Evolutionary conservation across 2,797 vertebrate species (phyloP).

Genomic region (Darevskia nairensis): DNA sequence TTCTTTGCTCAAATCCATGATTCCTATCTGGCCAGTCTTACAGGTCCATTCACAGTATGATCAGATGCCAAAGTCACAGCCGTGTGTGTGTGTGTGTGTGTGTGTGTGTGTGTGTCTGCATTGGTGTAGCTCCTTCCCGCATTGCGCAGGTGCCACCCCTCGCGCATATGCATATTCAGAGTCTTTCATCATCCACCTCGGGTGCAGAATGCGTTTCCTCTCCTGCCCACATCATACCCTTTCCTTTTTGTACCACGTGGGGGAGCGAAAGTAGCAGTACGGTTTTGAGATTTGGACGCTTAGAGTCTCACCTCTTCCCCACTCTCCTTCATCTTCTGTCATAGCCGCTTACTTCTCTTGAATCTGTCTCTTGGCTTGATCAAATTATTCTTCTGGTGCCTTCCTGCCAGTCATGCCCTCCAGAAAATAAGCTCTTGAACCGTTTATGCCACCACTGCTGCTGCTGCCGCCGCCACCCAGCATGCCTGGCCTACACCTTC

Average conservation of each 20-base stretch:
- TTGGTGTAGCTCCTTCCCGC: neutral
- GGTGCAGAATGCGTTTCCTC: neutral
- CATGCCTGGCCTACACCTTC: neutral
- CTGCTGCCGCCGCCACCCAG: neutral
- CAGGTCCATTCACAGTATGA: no score
- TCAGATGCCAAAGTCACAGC: no score
- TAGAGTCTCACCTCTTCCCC: neutral
- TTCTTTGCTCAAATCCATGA: neutral
- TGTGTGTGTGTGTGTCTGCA: no score
- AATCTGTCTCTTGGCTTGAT: neutral
- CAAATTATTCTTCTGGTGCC: neutral
- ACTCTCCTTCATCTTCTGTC: neutral
- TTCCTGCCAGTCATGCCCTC: neutral
- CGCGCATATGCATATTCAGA: neutral
- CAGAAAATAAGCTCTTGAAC: neutral
- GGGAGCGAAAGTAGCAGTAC: neutral
- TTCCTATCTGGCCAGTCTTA: neutral
- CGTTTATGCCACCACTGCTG: neutral
- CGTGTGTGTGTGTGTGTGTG: neutral
- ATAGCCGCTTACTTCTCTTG: no score
- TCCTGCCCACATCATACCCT: neutral
- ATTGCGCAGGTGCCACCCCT: neutral
- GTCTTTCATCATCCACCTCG: neutral
- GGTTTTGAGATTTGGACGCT: slow-evolving; percentile 4
- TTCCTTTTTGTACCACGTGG: neutral